Evolutionary conservation across 2,113 vertebrate species (phyloP), one percentile per base, ranked within the genome.

Genomic region (Glaucomys volans): DNA sequence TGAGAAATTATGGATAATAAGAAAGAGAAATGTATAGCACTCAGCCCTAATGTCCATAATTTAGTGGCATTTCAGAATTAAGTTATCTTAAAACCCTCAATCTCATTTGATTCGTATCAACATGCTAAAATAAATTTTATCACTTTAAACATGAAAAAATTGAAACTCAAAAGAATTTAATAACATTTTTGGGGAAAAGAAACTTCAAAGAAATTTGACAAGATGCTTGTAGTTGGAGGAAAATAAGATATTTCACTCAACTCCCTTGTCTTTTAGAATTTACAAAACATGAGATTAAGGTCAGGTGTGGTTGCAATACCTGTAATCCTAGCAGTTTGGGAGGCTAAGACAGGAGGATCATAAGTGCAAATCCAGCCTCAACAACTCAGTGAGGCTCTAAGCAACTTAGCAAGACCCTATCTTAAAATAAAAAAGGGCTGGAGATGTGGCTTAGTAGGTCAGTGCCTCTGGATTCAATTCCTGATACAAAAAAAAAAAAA

Each of bases 31-130:
- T 62, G 20, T 4, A 0, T 11, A 52, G 32, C 12, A 57, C n/a
- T 76, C 10, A 75, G 8, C 3, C 11, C 72, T 77, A 64, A 40
- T 62, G 66, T 86, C 8, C 44, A 62, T 42, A 67, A 72, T 77
- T 40, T 88, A 30, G 17, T 47, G 67, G 9, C 18, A 91, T 40
- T 88, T 93, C n/a, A 91, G 47, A 97, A 94, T 94, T 28, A 72
- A 81, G 71, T 37, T 87, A 76, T 59, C 93, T 95, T 44, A 69
- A 94, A 74, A 92, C 52, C 12, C 12, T 87, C 28, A 35, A 69
- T 80, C 9, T 66, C 42, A 30, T 67, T 88, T 85, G n/a, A 82
- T 88, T 92, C 52, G 93, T 85, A 81, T 4, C 47, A 91, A 67
- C 2, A 88, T n/a, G 35, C 35, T 54, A 24, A 88, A 44, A 94